Evolutionary conservation across 2,888 invertebrate genomes (phyloP).

Genomic region (Eupithecia centaureata): DNA sequence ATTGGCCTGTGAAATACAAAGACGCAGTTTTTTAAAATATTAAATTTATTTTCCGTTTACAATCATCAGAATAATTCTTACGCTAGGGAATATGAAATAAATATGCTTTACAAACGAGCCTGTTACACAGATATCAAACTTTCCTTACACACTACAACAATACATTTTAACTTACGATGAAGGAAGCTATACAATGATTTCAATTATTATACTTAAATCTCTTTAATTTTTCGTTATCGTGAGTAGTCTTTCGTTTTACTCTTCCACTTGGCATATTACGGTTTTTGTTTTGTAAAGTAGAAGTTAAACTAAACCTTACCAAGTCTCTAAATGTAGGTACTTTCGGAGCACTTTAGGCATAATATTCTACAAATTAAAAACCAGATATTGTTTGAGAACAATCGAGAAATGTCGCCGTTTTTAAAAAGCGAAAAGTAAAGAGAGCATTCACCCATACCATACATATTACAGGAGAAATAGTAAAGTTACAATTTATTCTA

Average conservation of each 20-base stretch:
- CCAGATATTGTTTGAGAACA: background rate
- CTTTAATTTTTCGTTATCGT: background rate
- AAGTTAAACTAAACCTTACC: background rate
- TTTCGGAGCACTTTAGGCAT: background rate
- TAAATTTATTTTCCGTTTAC: slow-evolving; percentile 35
- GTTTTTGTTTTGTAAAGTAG: background rate
- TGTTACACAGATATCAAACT: slow-evolving; percentile 28
- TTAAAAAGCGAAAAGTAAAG: background rate
- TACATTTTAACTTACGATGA: slow-evolving; percentile 21
- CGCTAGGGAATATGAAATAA: slow-evolving; percentile 42
- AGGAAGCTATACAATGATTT: slow-evolving; percentile 14
- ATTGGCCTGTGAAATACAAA: slow-evolving; percentile 1
- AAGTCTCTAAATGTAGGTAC: background rate
- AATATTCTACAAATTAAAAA: background rate
- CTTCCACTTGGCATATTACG: background rate
- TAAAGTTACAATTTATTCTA: background rate
- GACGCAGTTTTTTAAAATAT: slow-evolving; percentile 15
- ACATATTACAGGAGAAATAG: background rate
- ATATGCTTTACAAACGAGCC: slow-evolving; percentile 37
- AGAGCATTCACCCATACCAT: background rate
- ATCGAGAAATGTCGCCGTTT: background rate
- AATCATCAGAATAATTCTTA: slow-evolving; percentile 44
- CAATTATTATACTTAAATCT: slow-evolving; percentile 2
- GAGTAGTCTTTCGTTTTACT: background rate
- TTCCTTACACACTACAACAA: slow-evolving; percentile 38